phyloP scores from a whole-genome alignment of 2,113 vertebrate species.

The Sakesphorus luctuosus region DNA sequence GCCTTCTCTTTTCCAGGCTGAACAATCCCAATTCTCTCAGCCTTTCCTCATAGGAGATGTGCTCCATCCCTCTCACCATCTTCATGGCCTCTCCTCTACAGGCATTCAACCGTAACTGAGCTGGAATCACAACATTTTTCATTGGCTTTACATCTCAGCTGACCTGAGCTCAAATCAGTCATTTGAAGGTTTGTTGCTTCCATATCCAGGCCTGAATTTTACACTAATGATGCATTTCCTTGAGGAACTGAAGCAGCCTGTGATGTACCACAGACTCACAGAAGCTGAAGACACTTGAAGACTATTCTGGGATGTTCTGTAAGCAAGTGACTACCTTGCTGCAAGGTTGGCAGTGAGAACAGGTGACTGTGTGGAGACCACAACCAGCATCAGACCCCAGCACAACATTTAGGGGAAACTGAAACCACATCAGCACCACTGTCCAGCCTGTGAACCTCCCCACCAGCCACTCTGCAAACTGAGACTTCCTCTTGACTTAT shows the following conservation, averaged over 20 bases:
- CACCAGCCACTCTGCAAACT: neutral
- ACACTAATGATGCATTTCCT: neutral
- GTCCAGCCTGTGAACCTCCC: neutral
- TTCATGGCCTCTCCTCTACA: neutral
- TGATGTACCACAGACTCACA: fast-evolving
- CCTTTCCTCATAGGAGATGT: neutral
- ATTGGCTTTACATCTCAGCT: fast-evolving
- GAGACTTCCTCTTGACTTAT: conserved; percentile 23
- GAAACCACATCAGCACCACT: neutral
- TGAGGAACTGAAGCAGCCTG: neutral
- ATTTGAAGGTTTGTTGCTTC: neutral
- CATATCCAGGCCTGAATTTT: neutral
- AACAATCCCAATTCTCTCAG: neutral
- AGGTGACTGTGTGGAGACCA: neutral
- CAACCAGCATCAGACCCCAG: neutral
- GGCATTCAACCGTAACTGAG: neutral
- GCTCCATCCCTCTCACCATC: neutral
- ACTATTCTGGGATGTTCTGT: neutral
- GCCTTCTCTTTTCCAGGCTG: neutral
- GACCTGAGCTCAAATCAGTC: neutral
- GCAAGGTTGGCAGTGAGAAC: fast-evolving
- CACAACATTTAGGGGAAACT: neutral
- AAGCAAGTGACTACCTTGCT: neutral
- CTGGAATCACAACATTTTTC: neutral
- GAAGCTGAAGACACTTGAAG: neutral